Evolutionary conservation across 2,888 invertebrate genomes (phyloP).

Genomic region (Eupithecia abbreviata): DNA sequence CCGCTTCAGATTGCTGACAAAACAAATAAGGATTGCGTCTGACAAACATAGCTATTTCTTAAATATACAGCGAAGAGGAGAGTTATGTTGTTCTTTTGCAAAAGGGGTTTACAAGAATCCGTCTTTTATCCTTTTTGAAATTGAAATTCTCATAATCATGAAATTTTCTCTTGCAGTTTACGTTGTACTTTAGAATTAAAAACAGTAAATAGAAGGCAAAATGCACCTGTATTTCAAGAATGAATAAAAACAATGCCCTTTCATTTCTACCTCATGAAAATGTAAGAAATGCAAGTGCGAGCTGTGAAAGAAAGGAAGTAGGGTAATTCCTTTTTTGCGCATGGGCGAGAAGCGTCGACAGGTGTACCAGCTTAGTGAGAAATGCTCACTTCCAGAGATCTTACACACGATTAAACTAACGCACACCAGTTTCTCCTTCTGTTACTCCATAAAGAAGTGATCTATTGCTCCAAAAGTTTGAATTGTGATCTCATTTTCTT

Average conservation of each 20-base stretch:
- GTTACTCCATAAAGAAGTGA: constrained; percentile 8
- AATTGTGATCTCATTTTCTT: constrained; percentile 8
- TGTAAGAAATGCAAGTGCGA: constrained; percentile 40
- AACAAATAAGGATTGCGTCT: no score
- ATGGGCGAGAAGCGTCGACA: constrained; percentile 48
- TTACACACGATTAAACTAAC: constrained; percentile 55
- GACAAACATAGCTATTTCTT: no score
- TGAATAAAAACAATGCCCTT: constrained; percentile 10
- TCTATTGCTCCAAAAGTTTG: constrained; percentile 7
- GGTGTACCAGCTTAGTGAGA: constrained; percentile 46
- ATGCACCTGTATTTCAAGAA: neutral
- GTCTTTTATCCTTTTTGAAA: neutral
- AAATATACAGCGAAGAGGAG: no score
- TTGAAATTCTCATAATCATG: neutral
- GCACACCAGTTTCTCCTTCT: constrained; percentile 31
- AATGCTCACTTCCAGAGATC: constrained; percentile 51
- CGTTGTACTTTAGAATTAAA: neutral
- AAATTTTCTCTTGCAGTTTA: neutral
- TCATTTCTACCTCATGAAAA: constrained; percentile 25
- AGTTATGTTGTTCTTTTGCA: no score
- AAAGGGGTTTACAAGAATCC: no score
- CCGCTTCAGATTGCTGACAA: no score
- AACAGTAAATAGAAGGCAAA: neutral
- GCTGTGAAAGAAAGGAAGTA: constrained; percentile 44
- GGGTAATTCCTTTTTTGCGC: constrained; percentile 44